Base-by-base conservation (phyloP, 1,140 invertebrate species). In the Calephelis nemesis region DNA sequence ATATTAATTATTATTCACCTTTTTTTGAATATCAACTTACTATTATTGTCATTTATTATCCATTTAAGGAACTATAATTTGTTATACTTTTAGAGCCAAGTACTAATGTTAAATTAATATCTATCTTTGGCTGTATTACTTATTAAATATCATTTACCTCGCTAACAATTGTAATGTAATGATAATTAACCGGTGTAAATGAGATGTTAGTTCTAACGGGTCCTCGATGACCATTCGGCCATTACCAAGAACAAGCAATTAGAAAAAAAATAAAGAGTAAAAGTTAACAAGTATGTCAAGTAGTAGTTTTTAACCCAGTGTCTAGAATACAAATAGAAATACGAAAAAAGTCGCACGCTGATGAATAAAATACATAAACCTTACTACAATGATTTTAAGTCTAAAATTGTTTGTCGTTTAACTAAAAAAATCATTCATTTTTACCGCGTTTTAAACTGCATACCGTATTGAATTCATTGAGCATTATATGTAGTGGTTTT, bases 391-490 rank as follows among this genome's bases (percentile, higher is more conserved):
- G 0, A 1, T 0, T 6, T 60, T 39, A 60, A 40, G 54, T 40
- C 7, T 12, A 60, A 60, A 60, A 40, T 60, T n/a, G 54, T n/a
- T n/a, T 60, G 7, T 11, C 54, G 7, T n/a, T 39, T 1, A 7
- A 60, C 12, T 12, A 12, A 7, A 60, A 60, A 60, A 60, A 60
- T 60, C 54, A 60, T 60, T 60, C 54, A 60, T 60, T 60, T 60
- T 60, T 60, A 60, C 58, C 58, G 42, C 62, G 62, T 45, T 60
- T 60, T 42, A 60, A 58, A 60, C 58, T 40, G 58, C 70, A 62
- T 66, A 71, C 65, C 60, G 54, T 73, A 60, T 72, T 67, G 58
- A 73, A 70, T 70, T 73, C 72, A 73, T 73, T 73, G 66, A 74
- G 42, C 30, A 50, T 42, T 62, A 63, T 15, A 52, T 8, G n/a